phyloP scores from a whole-genome alignment of 2,113 vertebrate genomes.

The Oophaga pumilio region DNA sequence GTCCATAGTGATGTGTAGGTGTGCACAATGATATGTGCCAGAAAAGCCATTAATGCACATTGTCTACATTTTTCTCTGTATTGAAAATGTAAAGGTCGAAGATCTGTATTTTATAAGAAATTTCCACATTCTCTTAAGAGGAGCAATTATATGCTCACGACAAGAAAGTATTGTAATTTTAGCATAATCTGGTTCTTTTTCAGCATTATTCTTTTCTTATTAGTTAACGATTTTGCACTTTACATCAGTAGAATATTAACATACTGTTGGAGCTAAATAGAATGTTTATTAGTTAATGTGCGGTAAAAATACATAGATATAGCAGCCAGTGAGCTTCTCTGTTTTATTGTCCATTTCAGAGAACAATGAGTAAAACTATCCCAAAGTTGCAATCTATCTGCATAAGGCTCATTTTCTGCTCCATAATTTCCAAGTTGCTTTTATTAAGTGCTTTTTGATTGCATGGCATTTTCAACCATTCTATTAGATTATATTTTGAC shows the following conservation, averaged over 20 bases:
- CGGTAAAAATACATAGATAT: neutral
- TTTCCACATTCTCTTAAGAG: neutral
- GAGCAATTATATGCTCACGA: neutral
- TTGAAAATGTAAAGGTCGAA: neutral
- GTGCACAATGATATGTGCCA: neutral
- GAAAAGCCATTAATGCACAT: neutral
- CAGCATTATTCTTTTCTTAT: neutral
- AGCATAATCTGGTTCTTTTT: neutral
- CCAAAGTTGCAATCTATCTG: neutral
- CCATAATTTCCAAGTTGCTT: neutral
- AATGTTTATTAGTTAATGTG: neutral
- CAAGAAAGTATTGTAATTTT: neutral
- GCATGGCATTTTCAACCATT: conserved; percentile 26
- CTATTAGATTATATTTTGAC: conserved; percentile 41
- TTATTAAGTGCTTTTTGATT: conserved; percentile 33
- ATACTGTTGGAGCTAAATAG: neutral
- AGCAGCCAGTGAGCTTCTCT: neutral
- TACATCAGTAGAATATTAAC: neutral
- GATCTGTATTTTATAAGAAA: neutral
- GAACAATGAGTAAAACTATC: neutral
- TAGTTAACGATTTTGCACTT: neutral
- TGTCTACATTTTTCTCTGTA: neutral
- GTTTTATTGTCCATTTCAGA: neutral
- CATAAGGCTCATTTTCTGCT: conserved; percentile 6
- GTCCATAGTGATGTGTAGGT: neutral